phyloP scores from a whole-genome alignment of 2,888 invertebrate species.

The Drosophila meridionalis region DNA sequence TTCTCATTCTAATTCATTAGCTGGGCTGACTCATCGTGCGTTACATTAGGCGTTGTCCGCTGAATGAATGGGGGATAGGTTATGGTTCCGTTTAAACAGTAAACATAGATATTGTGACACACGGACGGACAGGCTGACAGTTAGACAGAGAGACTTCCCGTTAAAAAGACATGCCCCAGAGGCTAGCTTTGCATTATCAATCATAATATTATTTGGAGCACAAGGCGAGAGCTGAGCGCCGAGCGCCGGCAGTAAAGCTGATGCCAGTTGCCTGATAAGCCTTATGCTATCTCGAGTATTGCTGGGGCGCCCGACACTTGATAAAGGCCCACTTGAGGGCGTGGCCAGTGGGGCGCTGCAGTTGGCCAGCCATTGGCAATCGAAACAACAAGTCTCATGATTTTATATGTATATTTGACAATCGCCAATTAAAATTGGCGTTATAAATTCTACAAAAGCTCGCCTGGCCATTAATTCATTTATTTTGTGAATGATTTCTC shows the following conservation, averaged over 20 bases:
- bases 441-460: constrained; percentile 56
- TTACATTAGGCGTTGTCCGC: neutral
- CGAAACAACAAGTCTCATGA: constrained; percentile 27
- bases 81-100: constrained; percentile 55
- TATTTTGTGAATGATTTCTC: constrained; percentile 36
- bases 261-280: constrained; percentile 51
- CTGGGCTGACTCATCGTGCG: constrained; percentile 14
- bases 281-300: constrained; percentile 54
- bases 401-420: constrained; percentile 32
- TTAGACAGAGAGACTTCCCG: neutral
- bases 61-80: constrained; percentile 50
- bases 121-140: neutral
- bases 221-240: constrained; percentile 8
- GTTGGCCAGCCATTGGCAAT: constrained; percentile 24
- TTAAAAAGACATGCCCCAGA: neutral
- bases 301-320: constrained; percentile 57
- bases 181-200: constrained; percentile 44
- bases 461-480: constrained; percentile 10
- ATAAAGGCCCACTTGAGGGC: constrained; percentile 43
- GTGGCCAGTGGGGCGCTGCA: constrained; percentile 13
- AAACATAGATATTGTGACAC: constrained; percentile 10
- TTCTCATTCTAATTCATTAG: neutral
- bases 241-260: constrained; percentile 37
- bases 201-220: neutral
- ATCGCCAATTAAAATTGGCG: constrained; percentile 61